These are phyloP conservation scores for Apostichopus japonicus DNA, from an alignment of 35 echinoderm and acorn worm genomes.

Conservation along the genomic window DNA sequence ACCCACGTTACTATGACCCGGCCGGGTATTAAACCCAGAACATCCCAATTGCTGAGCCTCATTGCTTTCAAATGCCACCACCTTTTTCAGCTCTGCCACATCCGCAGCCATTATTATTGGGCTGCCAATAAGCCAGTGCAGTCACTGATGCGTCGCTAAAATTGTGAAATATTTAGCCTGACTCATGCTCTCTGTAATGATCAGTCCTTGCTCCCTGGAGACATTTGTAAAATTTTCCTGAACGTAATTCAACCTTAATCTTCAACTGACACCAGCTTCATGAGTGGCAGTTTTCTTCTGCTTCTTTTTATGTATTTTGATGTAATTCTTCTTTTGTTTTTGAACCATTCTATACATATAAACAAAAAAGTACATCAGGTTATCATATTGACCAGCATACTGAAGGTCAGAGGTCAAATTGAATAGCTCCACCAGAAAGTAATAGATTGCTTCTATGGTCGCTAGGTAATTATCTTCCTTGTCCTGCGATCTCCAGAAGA, in stretches of 20 bases:
- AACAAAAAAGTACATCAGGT: conserved; percentile 89
- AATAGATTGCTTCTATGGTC: conserved; percentile 97
- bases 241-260: not conserved
- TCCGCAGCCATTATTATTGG: no score
- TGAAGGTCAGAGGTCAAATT: conserved; percentile 32
- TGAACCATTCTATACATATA: conserved; percentile 84
- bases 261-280: not conserved
- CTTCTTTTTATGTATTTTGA: not conserved
- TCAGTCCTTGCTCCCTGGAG: no score
- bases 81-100: no score
- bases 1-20: no score
- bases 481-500: conserved; percentile 87
- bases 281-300: not conserved
- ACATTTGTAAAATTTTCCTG: no score
- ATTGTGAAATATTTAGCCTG: no score
- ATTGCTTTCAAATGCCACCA: no score
- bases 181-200: no score
- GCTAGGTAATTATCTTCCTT: conserved; percentile 88
- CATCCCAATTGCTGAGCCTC: no score
- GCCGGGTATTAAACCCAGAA: no score
- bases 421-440: conserved; percentile 84
- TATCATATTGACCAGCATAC: conserved; percentile 77
- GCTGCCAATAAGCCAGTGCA: no score
- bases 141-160: no score
- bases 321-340: conserved; percentile 9